These are phyloP conservation scores for Esox lucius DNA, from an alignment of 2,797 vertebrate species.

Conservation along the genomic window DNA sequence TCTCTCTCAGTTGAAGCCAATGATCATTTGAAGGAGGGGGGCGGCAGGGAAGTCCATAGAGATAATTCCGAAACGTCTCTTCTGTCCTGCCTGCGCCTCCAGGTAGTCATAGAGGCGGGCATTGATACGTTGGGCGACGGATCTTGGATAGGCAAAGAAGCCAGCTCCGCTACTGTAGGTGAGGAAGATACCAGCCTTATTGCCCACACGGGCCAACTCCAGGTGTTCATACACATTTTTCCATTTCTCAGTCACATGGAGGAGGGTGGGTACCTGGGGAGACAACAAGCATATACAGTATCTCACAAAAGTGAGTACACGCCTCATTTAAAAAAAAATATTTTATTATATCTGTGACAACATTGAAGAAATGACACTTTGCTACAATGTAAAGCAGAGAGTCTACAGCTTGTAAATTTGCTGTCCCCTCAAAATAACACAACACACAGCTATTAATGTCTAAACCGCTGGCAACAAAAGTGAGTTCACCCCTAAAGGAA, in stretches of 20 bases:
- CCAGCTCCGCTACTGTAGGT: constrained; percentile 82
- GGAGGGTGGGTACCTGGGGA: constrained; percentile 72
- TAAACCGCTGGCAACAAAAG: too few species aligned
- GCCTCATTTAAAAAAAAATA: too few species aligned
- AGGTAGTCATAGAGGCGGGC: constrained; percentile 73
- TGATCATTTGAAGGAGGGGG: constrained; percentile 72
- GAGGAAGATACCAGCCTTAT: constrained; percentile 72
- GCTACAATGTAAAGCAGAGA: too few species aligned
- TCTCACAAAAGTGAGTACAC: too few species aligned
- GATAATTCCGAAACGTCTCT: constrained; percentile 76
- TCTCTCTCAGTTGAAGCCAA: constrained; percentile 71
- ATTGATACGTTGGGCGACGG: constrained; percentile 75
- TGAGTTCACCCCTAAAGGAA: too few species aligned
- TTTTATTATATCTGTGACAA: too few species aligned
- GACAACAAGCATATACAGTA: not conserved
- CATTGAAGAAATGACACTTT: too few species aligned
- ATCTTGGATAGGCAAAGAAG: constrained; percentile 74
- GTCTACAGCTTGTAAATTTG: too few species aligned
- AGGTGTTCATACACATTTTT: constrained; percentile 71
- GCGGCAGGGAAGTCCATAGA: constrained; percentile 82
- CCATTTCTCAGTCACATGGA: constrained; percentile 77
- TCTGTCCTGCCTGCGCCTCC: constrained; percentile 35
- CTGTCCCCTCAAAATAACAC: too few species aligned
- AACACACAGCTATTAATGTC: too few species aligned
- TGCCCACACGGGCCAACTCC: constrained; percentile 61